Conservation (phyloP, 2,797 vertebrate species). For the Sebastes nivosus region DNA sequence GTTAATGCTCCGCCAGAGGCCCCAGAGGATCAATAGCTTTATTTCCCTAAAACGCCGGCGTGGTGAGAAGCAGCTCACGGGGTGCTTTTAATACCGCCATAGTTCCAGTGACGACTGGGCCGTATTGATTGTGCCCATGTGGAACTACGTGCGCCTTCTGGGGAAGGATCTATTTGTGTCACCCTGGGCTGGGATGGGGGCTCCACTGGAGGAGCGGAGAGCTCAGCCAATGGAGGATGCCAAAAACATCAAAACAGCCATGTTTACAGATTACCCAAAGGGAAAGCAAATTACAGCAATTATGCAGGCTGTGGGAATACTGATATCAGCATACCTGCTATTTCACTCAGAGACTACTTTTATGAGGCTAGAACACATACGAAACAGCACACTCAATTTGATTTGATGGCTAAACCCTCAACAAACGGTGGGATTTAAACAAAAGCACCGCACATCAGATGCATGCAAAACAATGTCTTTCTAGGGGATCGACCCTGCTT, state of each 20-base stretch:
- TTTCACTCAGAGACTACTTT: conserved; percentile 79
- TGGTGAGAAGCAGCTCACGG: conserved; percentile 77
- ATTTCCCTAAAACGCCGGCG: conserved; percentile 84
- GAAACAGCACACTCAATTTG: conserved; percentile 76
- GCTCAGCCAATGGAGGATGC: conserved; percentile 84
- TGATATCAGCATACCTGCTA: conserved; percentile 82
- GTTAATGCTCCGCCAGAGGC: conserved; percentile 81
- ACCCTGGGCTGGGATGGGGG: conserved; percentile 80
- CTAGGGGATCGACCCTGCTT: conserved; percentile 51
- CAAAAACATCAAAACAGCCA: conserved; percentile 86
- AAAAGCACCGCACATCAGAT: conserved; percentile 57
- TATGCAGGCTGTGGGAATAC: conserved; percentile 83
- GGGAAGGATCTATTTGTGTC: conserved; percentile 86
- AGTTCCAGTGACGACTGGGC: conserved; percentile 74
- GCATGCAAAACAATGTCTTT: conserved; percentile 64
- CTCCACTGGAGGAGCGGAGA: conserved; percentile 72
- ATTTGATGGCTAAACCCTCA: conserved; percentile 74
- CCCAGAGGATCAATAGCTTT: conserved; percentile 82
- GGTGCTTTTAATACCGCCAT: conserved; percentile 80
- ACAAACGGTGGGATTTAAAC: conserved; percentile 72
- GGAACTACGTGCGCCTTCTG: conserved; percentile 84
- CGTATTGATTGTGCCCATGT: conserved; percentile 82
- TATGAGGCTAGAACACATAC: conserved; percentile 68
- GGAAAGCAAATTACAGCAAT: conserved; percentile 86
- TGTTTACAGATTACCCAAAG: conserved; percentile 87